Percentiles rank a stretch among this genome's conserved stretches.
These are phyloP conservation scores for Conchocele bisecta DNA, from an alignment of 2,888 invertebrate species.

Conservation along the genomic window DNA sequence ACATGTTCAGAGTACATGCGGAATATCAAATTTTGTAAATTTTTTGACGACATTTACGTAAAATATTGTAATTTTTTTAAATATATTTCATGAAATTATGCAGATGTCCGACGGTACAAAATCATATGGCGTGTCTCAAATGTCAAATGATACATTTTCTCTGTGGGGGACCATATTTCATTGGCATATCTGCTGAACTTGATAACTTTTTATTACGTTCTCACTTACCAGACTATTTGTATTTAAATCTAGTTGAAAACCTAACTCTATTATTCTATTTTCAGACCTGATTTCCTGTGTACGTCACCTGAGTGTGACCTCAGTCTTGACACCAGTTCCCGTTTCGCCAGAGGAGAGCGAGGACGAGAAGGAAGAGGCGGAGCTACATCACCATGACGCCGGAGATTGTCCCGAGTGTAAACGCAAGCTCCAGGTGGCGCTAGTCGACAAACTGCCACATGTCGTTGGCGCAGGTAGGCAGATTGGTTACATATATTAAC, in stretches of 20 bases:
- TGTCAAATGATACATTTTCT: no score
- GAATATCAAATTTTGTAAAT: no score
- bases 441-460: slow-evolving; percentile 94
- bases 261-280: slow-evolving; percentile 26
- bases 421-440: slow-evolving; percentile 92
- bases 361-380: slow-evolving; percentile 22
- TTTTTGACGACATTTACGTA: no score
- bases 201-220: no score
- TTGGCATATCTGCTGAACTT: no score
- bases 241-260: neutral
- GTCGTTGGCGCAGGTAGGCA: slow-evolving; percentile 86
- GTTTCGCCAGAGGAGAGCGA: slow-evolving; percentile 30
- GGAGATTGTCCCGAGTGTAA: slow-evolving; percentile 93
- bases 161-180: no score
- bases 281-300: slow-evolving; percentile 94
- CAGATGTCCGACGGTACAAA: no score
- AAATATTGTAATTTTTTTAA: no score
- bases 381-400: slow-evolving; percentile 43
- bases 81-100: no score
- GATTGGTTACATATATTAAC: no score
- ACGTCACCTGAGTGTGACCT: slow-evolving; percentile 90
- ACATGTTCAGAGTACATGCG: no score
- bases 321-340: slow-evolving; percentile 74
- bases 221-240: neutral
- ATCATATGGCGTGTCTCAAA: no score